phyloP scores from a whole-genome alignment of 2,113 vertebrate species.

The Xerus inauris region DNA sequence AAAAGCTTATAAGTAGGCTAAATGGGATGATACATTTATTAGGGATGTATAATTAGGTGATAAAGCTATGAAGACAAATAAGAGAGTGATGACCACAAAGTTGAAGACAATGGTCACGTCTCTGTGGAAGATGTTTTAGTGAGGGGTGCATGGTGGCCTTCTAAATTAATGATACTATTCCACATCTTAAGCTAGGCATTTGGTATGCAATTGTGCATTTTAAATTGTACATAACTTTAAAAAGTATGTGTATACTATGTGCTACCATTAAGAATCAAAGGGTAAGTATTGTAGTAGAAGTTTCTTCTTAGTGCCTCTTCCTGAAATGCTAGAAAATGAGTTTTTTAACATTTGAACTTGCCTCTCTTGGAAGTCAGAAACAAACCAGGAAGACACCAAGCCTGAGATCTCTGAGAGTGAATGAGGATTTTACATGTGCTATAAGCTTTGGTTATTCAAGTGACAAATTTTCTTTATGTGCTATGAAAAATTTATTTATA shows the following conservation, averaged over 20 bases:
- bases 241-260: neutral
- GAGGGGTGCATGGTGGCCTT: neutral
- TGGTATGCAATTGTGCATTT: neutral
- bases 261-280: constrained; percentile 32
- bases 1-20: neutral
- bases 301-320: neutral
- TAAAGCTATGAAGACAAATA: neutral
- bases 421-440: constrained; percentile 35
- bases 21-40: neutral
- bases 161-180: neutral
- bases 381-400: neutral
- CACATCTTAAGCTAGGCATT: neutral
- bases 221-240: neutral
- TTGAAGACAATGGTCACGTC: neutral
- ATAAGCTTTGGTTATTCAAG: constrained; percentile 20
- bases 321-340: constrained; percentile 49
- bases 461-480: constrained; percentile 1
- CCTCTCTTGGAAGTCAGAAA: constrained; percentile 53
- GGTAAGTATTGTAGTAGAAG: neutral
- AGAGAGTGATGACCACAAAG: neutral
- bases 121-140: neutral
- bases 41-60: neutral
- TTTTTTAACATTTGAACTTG: constrained; percentile 56
- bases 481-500: constrained; percentile 47
- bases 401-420: constrained; percentile 6